Percentiles rank a stretch among this genome's conserved stretches.
Conservation (phyloP, 2,888 invertebrate genomes). For the Norana najaformis region DNA sequence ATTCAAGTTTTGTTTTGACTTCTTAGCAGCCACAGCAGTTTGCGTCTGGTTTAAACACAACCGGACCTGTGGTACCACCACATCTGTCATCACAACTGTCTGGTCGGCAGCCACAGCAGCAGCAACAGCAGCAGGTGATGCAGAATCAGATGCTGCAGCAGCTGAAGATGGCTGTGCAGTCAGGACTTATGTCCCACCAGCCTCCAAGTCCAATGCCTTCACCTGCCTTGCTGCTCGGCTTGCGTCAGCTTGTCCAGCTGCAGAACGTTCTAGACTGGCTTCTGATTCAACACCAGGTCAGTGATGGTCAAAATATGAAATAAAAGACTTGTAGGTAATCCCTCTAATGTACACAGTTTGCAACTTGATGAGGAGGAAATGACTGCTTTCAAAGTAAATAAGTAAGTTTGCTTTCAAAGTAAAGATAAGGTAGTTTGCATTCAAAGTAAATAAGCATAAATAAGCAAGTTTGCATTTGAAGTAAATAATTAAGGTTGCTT, state of each 20-base stretch:
- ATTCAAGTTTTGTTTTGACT: background rate
- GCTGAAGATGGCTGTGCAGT: slow-evolving; percentile 60
- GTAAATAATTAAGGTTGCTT: no score
- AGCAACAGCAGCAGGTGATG: slow-evolving; percentile 54
- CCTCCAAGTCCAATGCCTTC: slow-evolving; percentile 87
- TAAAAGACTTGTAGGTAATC: no score
- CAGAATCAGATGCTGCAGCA: slow-evolving; percentile 60
- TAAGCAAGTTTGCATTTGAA: no score
- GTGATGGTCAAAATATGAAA: no score
- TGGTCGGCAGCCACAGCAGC: background rate
- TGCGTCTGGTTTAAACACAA: background rate
- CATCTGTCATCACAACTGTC: background rate
- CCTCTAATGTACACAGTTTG: no score
- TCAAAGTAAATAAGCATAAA: no score
- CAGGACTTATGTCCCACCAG: slow-evolving; percentile 60
- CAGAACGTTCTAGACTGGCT: slow-evolving; percentile 72
- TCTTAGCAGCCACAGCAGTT: background rate
- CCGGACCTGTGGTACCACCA: background rate
- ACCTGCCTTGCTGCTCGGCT: slow-evolving; percentile 83
- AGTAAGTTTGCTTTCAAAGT: no score
- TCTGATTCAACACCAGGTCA: slow-evolving; percentile 56
- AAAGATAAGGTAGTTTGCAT: no score
- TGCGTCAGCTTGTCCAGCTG: slow-evolving; percentile 86
- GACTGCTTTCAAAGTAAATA: no score
- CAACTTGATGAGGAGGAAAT: no score